Evolutionary conservation across 2,113 vertebrate genomes (phyloP).

Genomic region (Ochotona princeps): DNA sequence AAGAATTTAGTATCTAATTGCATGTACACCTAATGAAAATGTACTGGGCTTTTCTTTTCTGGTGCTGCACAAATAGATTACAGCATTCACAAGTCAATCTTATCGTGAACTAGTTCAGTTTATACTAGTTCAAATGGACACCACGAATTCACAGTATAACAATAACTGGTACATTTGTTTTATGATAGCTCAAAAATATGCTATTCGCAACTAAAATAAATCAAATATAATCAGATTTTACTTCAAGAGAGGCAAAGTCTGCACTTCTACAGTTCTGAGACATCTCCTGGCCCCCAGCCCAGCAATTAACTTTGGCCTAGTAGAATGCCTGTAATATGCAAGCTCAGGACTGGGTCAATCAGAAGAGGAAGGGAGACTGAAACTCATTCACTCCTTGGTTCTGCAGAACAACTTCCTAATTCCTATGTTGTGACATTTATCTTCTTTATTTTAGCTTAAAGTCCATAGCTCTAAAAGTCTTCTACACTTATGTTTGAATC

Average conservation of each 20-base stretch:
- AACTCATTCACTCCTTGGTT: slow-evolving; percentile 53
- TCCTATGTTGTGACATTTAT: slow-evolving; percentile 58
- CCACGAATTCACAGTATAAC: slow-evolving; percentile 1
- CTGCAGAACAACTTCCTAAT: slow-evolving; percentile 65
- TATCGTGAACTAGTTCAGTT: not conserved
- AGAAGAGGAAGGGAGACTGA: slow-evolving; percentile 62
- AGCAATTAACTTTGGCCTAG: slow-evolving; percentile 60
- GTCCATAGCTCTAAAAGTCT: slow-evolving; percentile 35
- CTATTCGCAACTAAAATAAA: slow-evolving; percentile 1
- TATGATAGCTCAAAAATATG: slow-evolving; percentile 32
- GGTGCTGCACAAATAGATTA: not conserved
- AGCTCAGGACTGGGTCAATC: slow-evolving; percentile 21
- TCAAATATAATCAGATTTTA: slow-evolving; percentile 57
- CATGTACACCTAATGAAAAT: not conserved
- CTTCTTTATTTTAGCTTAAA: slow-evolving; percentile 72
- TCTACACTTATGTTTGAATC: slow-evolving; percentile 8
- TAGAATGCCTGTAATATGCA: slow-evolving; percentile 41
- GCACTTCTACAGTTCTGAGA: not conserved
- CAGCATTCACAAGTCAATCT: slow-evolving; percentile 29
- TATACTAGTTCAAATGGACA: slow-evolving; percentile 27
- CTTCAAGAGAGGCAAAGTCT: slow-evolving; percentile 41
- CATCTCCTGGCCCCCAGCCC: not conserved
- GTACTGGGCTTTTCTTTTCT: slow-evolving; percentile 14
- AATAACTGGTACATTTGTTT: slow-evolving; percentile 8
- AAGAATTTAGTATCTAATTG: slow-evolving; percentile 33